Evolutionary conservation across 1,140 invertebrate species (phyloP).

Genomic region (Listronotus bonariensis): DNA sequence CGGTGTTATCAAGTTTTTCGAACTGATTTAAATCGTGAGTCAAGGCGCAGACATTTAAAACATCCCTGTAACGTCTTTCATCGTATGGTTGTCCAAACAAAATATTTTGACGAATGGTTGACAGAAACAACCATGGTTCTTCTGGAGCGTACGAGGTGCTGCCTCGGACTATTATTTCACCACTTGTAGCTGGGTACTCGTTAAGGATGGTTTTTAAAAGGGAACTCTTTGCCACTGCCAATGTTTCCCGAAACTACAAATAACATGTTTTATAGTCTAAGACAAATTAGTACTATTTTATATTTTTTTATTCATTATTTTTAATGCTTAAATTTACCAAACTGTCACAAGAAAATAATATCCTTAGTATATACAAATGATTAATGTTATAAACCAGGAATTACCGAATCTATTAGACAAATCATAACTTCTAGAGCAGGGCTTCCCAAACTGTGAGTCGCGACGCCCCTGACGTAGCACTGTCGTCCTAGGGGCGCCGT

Average conservation of each 20-base stretch:
- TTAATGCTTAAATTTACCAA: too few relatives aligned
- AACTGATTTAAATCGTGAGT: slow-evolving; percentile 42
- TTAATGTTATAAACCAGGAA: too few relatives aligned
- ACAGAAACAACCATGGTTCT: slow-evolving; percentile 77
- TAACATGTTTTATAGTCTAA: too few relatives aligned
- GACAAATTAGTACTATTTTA: too few relatives aligned
- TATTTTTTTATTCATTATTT: too few relatives aligned
- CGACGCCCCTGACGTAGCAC: too few relatives aligned
- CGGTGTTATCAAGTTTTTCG: slow-evolving; percentile 68
- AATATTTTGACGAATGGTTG: slow-evolving; percentile 66
- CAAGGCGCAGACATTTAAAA: slow-evolving; percentile 42
- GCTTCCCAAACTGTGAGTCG: too few relatives aligned
- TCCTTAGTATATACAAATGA: too few relatives aligned
- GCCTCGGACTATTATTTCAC: slow-evolving; percentile 68
- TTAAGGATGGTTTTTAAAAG: slow-evolving; percentile 71
- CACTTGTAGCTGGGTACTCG: slow-evolving; percentile 70
- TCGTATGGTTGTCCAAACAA: slow-evolving; percentile 61
- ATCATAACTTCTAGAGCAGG: too few relatives aligned
- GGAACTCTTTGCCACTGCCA: slow-evolving; percentile 59
- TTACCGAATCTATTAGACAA: too few relatives aligned
- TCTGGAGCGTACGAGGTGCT: slow-evolving; percentile 78
- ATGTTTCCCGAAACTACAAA: slow-evolving; percentile 25
- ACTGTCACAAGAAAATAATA: too few relatives aligned
- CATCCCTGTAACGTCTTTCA: slow-evolving; percentile 63
- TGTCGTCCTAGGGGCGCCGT: too few relatives aligned